Percentiles rank a stretch among this genome's conserved stretches.
Evolutionary conservation across 1,140 invertebrate species (phyloP).

Genomic region (Megathymus violae): DNA sequence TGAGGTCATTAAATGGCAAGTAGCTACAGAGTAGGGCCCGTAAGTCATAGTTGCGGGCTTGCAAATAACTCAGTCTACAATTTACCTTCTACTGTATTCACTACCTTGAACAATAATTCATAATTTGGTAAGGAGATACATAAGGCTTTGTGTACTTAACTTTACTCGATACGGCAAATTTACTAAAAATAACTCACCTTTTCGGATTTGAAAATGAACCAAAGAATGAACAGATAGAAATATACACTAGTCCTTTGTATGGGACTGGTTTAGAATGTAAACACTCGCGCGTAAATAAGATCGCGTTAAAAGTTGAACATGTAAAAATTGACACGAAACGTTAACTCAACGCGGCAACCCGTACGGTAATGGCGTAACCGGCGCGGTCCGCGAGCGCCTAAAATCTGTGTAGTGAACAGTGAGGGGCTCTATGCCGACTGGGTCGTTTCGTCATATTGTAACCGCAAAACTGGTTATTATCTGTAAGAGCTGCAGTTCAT

Average conservation of each 20-base stretch:
- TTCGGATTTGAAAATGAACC: background rate
- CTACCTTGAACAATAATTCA: constrained; percentile 21
- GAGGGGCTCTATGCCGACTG: background rate
- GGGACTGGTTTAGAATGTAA: constrained; percentile 10
- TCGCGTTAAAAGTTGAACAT: constrained; percentile 26
- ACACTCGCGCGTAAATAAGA: constrained; percentile 39
- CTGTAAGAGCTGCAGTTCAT: constrained; percentile 12
- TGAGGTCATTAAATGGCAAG: background rate
- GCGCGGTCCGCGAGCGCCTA: no score
- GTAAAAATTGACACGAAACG: constrained; percentile 42
- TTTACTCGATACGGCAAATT: background rate
- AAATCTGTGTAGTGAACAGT: no score
- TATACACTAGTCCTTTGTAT: background rate
- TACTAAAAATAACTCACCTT: constrained; percentile 9
- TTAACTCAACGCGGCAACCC: constrained; percentile 16
- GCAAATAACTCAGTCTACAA: background rate
- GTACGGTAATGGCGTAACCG: constrained; percentile 32
- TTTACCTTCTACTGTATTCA: constrained; percentile 24
- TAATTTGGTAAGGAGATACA: constrained; percentile 16
- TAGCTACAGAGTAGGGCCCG: background rate
- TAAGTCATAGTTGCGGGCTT: no score
- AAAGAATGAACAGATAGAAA: constrained; percentile 1
- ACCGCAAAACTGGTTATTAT: constrained; percentile 16
- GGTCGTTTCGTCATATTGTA: constrained; percentile 20
- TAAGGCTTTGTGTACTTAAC: no score